phyloP scores from a whole-genome alignment of 2,113 vertebrate genomes.

The Bungarus multicinctus region DNA sequence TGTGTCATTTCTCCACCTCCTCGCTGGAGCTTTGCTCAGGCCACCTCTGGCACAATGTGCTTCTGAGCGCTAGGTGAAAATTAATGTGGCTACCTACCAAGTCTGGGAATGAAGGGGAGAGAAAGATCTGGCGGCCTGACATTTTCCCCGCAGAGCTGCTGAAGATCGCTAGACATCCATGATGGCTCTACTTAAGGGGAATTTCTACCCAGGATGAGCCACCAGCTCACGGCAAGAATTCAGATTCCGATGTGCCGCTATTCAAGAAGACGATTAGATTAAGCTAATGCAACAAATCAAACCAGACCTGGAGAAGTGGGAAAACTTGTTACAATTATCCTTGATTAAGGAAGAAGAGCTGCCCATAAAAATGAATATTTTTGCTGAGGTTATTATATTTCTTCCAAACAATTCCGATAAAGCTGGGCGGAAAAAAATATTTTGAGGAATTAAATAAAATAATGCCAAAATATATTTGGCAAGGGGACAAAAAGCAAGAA shows the following conservation, averaged over 20 bases:
- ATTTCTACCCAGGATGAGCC: background rate
- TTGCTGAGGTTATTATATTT: too few relatives aligned
- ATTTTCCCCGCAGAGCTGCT: background rate
- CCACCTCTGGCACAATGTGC: background rate
- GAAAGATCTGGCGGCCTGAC: background rate
- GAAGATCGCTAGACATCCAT: background rate
- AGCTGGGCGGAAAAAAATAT: too few relatives aligned
- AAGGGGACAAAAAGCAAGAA: too few relatives aligned
- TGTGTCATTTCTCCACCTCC: background rate
- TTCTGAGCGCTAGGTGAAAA: background rate
- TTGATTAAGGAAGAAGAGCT: too few relatives aligned
- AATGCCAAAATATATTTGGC: too few relatives aligned
- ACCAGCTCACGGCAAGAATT: background rate
- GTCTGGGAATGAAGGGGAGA: background rate
- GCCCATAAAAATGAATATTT: too few relatives aligned
- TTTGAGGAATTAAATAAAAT: too few relatives aligned
- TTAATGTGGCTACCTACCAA: background rate
- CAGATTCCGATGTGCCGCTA: background rate
- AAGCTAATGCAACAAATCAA: background rate
- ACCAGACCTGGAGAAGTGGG: too few relatives aligned
- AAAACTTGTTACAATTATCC: too few relatives aligned
- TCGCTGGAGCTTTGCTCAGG: background rate
- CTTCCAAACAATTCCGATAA: too few relatives aligned
- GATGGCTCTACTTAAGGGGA: background rate
- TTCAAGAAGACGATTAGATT: too few relatives aligned